These are phyloP conservation scores for Gymnorhina tibicen DNA, from an alignment of 2,113 vertebrate genomes.

Conservation along the genomic window DNA sequence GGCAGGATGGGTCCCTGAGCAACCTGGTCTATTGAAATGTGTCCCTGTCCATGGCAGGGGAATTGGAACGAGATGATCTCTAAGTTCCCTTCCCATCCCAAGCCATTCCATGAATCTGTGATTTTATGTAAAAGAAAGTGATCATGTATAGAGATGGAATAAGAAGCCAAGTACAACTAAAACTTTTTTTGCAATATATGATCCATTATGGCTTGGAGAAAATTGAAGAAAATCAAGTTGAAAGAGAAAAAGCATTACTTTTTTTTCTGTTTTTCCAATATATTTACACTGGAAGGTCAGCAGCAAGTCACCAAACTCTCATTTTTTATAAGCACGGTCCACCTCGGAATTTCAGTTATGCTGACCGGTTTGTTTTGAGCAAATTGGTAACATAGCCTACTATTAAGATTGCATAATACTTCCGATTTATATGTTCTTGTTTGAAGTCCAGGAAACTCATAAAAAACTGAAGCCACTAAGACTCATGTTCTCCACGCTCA, in stretches of 20 bases:
- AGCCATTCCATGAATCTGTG: neutral
- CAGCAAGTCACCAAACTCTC: neutral
- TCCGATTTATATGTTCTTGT: neutral
- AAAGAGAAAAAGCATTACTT: neutral
- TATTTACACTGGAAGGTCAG: neutral
- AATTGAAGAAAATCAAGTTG: neutral
- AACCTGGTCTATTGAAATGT: neutral
- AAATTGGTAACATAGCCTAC: neutral
- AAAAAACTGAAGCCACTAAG: neutral
- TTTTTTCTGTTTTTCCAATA: neutral
- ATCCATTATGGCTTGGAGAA: neutral
- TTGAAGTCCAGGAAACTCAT: neutral
- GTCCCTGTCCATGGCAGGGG: neutral
- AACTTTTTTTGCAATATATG: neutral
- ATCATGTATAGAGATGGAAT: neutral
- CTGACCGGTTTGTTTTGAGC: neutral
- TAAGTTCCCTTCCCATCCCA: neutral
- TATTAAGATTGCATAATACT: conserved; percentile 5
- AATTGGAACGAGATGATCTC: neutral
- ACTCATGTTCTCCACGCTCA: neutral
- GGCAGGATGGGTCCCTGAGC: neutral
- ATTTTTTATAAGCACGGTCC: neutral
- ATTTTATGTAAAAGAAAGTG: neutral
- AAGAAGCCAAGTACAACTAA: neutral
- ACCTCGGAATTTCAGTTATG: conserved; percentile 27